Evolutionary conservation across 1,140 invertebrate genomes (phyloP).

Genomic region (Magallana ariakensis): DNA sequence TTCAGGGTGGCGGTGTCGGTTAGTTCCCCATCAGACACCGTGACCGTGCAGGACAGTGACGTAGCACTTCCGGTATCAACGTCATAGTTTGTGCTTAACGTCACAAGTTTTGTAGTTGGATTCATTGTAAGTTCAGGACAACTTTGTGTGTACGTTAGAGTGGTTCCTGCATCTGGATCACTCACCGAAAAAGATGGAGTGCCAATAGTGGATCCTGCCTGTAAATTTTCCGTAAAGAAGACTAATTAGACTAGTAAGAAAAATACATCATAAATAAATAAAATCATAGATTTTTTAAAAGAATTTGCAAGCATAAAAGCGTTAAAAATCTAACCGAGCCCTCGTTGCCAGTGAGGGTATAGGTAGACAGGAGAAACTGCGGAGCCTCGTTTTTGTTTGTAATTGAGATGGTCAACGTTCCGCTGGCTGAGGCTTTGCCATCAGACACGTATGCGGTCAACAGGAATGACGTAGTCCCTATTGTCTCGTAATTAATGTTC

Average conservation of each 20-base stretch:
- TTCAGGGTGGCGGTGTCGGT: conserved; percentile 44
- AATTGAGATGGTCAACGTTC: background rate
- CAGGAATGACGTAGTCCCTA: background rate
- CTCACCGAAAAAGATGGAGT: conserved; percentile 38
- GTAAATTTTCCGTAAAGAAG: background rate
- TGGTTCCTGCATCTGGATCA: conserved; percentile 57
- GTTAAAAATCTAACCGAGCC: background rate
- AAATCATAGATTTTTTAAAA: no score
- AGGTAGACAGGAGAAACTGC: background rate
- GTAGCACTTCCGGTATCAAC: conserved; percentile 38
- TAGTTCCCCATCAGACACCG: conserved; percentile 53
- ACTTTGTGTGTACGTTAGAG: conserved; percentile 41
- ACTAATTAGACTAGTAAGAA: background rate
- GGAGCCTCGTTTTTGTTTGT: conserved; percentile 31
- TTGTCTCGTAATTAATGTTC: background rate
- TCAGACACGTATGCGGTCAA: background rate
- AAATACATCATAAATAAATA: no score
- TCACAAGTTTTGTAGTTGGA: conserved; percentile 18
- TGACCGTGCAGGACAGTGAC: conserved; percentile 48
- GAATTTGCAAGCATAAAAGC: background rate
- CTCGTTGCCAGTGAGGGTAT: conserved; percentile 2
- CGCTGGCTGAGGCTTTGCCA: conserved; percentile 24
- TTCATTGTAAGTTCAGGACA: conserved; percentile 38
- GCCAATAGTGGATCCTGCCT: conserved; percentile 51
- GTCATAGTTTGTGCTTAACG: conserved; percentile 48